phyloP scores from a whole-genome alignment of 2,113 vertebrate genomes.

The Lates calcarifer region DNA sequence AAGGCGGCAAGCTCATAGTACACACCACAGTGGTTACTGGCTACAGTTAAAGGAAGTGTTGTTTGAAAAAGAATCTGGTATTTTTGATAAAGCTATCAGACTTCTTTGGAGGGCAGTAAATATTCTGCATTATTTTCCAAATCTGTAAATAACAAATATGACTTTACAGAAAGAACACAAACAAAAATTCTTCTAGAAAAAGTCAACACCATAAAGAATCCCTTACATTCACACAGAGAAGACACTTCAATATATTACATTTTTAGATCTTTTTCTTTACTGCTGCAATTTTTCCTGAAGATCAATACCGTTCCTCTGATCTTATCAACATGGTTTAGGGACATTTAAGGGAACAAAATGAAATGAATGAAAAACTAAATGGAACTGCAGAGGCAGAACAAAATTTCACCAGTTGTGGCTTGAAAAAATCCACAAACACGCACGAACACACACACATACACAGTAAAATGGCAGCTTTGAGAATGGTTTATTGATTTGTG shows the following conservation, averaged over 20 bases:
- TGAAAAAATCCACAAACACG: conserved; percentile 10
- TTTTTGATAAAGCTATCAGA: neutral
- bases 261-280: neutral
- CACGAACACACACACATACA: conserved; percentile 7
- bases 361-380: conserved; percentile 32
- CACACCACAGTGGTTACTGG: neutral
- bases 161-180: neutral
- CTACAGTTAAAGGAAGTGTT: neutral
- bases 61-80: neutral
- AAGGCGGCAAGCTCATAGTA: neutral
- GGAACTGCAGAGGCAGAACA: conserved; percentile 21
- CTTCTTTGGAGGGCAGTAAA: neutral
- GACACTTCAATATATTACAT: neutral
- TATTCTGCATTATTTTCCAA: neutral
- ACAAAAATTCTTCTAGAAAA: neutral
- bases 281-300: conserved; percentile 5
- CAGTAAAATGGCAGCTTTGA: conserved; percentile 40
- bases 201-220: neutral
- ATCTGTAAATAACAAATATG: neutral
- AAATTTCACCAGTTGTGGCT: conserved; percentile 1
- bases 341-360: conserved; percentile 19
- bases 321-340: conserved; percentile 24
- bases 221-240: neutral
- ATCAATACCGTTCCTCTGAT: conserved; percentile 48
- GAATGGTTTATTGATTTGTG: conserved; percentile 73